Base-by-base conservation (phyloP, 1,140 invertebrate genomes). In the Diabrotica virgifera region DNA sequence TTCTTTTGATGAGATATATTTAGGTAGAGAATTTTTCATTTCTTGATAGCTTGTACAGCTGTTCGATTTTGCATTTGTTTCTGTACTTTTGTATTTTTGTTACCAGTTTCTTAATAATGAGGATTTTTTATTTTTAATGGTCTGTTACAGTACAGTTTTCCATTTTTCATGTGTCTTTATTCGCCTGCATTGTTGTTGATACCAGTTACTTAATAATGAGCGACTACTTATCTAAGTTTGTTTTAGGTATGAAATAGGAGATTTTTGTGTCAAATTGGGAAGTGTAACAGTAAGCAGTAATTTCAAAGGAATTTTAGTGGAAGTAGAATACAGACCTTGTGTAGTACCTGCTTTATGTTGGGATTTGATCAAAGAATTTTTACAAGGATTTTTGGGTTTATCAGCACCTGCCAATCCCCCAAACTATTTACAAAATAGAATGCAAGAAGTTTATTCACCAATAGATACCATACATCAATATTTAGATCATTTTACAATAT, bases 401-500 rank as follows among this genome's bases (percentile, higher is more conserved):
- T 83, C 85, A 24, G 86, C 92, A 0, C 85, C 86, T 14, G 85
- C 83, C 71, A 82, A 85, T 55, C 82, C 85, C 0, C 85, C 86
- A 12, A 82, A 82, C 69, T 85, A 85, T 63, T 82, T 92, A 0
- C 83, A 93, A 75, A 87, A 83, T 67, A 85, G 89, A 68, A 89
- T 92, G 86, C 94, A 94, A 75, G 91, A 95, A 11, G 84, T 95
- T 54, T 97, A 95, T 77, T 87, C 90, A 60, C 92, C 93, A 0
- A 88, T 94, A 68, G 95, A 97, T 78, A 97, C 94, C 0, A 91
- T 97, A 58, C 90, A 94, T 67, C 95, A 97, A 75, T 98, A 98
- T 80, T 84, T 97, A 73, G 95, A 98, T 79, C 93, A 97, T 76
- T 98, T 98, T 78, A 92, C 89, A 69, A 88, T 90, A 59, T 95